Evolutionary conservation across 1,140 invertebrate genomes (phyloP).

Genomic region (Habropoda laboriosa): DNA sequence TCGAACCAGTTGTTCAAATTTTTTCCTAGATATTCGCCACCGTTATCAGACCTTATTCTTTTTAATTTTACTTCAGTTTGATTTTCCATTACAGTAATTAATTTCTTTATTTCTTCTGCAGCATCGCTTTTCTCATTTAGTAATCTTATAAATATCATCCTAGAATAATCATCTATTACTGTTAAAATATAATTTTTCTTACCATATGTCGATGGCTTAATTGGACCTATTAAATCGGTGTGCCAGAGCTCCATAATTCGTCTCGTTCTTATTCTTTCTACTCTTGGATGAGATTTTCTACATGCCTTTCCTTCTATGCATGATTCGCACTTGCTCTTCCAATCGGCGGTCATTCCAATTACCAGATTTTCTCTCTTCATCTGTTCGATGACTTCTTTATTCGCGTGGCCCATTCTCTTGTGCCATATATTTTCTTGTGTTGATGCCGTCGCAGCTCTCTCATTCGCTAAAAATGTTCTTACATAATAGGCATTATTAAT

Average conservation of each 20-base stretch:
- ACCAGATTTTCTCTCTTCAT: conserved; percentile 14
- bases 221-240: conserved; percentile 1
- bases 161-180: conserved; percentile 14
- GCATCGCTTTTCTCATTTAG: neutral
- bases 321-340: neutral
- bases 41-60: too few species aligned
- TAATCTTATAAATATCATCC: neutral
- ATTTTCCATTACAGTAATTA: too few species aligned
- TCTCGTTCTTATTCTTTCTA: neutral
- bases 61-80: too few species aligned
- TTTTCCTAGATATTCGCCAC: too few species aligned
- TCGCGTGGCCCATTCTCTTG: neutral
- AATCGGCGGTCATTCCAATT: neutral
- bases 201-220: neutral
- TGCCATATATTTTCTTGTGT: neutral
- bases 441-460: neutral
- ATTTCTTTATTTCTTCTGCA: too few species aligned
- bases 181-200: neutral
- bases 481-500: conserved; percentile 1
- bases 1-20: too few species aligned
- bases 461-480: neutral
- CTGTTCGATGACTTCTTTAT: neutral
- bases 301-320: too few species aligned
- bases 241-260: neutral
- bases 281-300: neutral